phyloP scores from a whole-genome alignment of 2,113 vertebrate genomes.

The Tringa solitaria region DNA sequence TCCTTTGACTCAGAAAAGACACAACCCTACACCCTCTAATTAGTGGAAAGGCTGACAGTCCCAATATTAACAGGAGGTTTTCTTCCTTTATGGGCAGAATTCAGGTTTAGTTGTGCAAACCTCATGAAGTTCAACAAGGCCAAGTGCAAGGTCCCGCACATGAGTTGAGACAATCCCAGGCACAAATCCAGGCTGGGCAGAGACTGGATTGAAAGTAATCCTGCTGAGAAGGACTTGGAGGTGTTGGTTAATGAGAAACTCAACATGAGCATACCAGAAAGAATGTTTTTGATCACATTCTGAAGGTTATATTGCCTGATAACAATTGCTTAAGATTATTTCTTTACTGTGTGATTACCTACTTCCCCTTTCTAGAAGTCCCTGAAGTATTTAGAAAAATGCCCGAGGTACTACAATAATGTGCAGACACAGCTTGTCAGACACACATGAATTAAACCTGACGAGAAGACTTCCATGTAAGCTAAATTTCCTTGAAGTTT shows the following conservation, averaged over 20 bases:
- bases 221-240: neutral
- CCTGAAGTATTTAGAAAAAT: neutral
- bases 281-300: neutral
- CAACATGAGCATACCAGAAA: neutral
- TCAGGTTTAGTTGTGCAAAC: neutral
- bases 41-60: neutral
- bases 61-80: neutral
- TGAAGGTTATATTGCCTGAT: neutral
- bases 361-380: neutral
- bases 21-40: neutral
- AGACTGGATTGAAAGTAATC: neutral
- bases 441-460: neutral
- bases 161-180: neutral
- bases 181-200: neutral
- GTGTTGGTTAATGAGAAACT: neutral
- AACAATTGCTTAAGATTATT: neutral
- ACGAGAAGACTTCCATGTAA: neutral
- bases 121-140: neutral
- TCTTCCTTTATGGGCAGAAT: neutral
- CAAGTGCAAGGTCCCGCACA: neutral
- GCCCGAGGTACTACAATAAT: neutral
- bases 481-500: neutral
- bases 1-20: neutral
- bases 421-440: neutral
- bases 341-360: neutral